Evolutionary conservation across 2,797 vertebrate species (phyloP).

Genomic region (Hypotaenidia philippensis): DNA sequence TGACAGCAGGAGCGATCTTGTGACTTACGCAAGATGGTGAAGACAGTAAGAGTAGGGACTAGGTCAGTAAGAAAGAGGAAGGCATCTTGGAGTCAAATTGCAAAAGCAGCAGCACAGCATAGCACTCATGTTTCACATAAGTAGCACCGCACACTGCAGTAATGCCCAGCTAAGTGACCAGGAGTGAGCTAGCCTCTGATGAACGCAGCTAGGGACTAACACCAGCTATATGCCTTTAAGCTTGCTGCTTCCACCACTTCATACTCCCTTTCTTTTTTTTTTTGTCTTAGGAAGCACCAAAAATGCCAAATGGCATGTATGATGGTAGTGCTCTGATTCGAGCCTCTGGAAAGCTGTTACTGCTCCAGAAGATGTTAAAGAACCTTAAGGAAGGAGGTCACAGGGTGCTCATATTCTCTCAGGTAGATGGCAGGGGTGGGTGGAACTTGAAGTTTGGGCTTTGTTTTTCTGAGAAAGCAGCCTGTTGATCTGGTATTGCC

Average conservation of each 20-base stretch:
- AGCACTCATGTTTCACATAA: neutral
- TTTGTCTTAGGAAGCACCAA: constrained; percentile 91
- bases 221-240: neutral
- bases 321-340: constrained; percentile 94
- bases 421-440: constrained; percentile 79
- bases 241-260: neutral
- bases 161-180: neutral
- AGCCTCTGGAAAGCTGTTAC: constrained; percentile 92
- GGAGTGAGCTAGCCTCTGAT: neutral
- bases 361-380: constrained; percentile 96
- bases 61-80: neutral
- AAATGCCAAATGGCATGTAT: constrained; percentile 99
- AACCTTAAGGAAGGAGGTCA: constrained; percentile 96
- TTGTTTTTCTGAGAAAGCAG: neutral
- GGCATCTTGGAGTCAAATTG: neutral
- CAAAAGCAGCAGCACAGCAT: neutral
- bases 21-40: neutral
- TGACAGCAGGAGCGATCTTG: neutral
- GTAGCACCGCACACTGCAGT: neutral
- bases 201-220: neutral
- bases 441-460: neutral
- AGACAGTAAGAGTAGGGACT: neutral
- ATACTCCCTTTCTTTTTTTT: neutral
- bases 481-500: neutral
- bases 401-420: constrained; percentile 97